A percentile compares a stretch with the other conserved stretches of the same genome.
Evolutionary conservation across 2,888 invertebrate genomes (phyloP).

Genomic region (Andrena flavipes): DNA sequence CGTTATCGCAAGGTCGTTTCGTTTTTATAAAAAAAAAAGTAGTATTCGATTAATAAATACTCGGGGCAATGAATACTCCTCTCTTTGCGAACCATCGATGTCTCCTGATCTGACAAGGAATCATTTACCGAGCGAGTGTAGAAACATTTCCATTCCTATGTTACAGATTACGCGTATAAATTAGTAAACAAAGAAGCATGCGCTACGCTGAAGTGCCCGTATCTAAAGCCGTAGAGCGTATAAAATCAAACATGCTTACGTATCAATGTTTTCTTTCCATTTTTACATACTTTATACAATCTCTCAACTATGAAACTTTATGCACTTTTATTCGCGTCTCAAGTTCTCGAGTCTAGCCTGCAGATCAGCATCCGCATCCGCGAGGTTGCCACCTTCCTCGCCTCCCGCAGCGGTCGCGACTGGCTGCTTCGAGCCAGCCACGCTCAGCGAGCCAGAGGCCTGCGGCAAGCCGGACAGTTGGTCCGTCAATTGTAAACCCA

Average conservation of each 20-base stretch:
- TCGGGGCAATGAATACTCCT: conserved; percentile 3
- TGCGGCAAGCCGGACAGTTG: conserved; percentile 95
- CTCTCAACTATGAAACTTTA: conserved; percentile 9
- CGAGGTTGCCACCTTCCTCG: conserved; percentile 85
- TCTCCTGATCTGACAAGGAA: background rate
- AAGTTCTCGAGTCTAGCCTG: conserved; percentile 98
- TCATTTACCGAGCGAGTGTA: conserved; percentile 2
- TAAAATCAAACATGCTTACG: conserved; percentile 43
- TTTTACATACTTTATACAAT: conserved; percentile 66
- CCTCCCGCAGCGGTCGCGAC: conserved; percentile 86
- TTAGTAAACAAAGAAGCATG: background rate
- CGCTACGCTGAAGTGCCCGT: conserved; percentile 12
- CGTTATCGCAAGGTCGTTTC: background rate
- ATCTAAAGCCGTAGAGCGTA: conserved; percentile 18
- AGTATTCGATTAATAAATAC: conserved; percentile 19
- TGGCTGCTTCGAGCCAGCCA: conserved; percentile 88
- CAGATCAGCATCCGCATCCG: conserved; percentile 98
- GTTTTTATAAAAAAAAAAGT: conserved; percentile 28
- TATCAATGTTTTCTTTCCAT: conserved; percentile 22
- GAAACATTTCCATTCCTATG: background rate
- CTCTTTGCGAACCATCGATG: background rate
- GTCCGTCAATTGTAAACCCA: conserved; percentile 97
- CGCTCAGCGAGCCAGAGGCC: conserved; percentile 87
- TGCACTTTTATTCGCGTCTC: conserved; percentile 89
- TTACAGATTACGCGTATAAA: background rate